Conservation (phyloP, 2,888 invertebrate species). For the Caenorhabditis imperialis region DNA sequence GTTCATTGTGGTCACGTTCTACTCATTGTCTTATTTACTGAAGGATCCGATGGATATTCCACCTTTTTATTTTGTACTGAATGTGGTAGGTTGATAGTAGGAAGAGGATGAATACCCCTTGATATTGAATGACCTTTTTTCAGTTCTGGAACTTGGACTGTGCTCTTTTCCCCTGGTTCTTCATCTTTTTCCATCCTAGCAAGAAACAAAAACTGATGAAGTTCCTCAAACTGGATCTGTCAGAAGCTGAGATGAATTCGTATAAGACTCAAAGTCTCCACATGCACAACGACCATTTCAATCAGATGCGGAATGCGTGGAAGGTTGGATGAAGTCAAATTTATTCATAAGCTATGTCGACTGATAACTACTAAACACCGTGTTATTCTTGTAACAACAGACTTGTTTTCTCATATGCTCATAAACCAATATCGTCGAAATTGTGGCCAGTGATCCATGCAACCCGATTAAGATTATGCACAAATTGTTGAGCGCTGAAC, state of each 20-base stretch:
- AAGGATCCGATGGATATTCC: conserved; percentile 13
- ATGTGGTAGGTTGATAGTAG: conserved; percentile 28
- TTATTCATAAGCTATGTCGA: too few relatives aligned
- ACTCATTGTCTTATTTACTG: conserved; percentile 5
- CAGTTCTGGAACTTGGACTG: conserved; percentile 44
- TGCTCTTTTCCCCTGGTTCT: conserved; percentile 37
- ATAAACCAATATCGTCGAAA: conserved; percentile 21
- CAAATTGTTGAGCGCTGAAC: conserved; percentile 26
- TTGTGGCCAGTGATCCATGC: conserved; percentile 24
- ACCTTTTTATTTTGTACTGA: conserved; percentile 25
- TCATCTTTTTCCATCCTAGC: conserved; percentile 33
- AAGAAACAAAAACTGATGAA: conserved; percentile 21
- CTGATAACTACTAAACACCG: conserved; percentile 6
- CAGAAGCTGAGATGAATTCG: not conserved
- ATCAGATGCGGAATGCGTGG: conserved; percentile 26
- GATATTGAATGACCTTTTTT: conserved; percentile 1
- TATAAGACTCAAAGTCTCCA: not conserved
- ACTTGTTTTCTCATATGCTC: conserved; percentile 19
- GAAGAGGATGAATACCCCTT: too few relatives aligned
- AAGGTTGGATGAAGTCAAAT: too few relatives aligned
- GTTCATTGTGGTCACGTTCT: conserved; percentile 20
- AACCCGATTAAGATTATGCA: conserved; percentile 10
- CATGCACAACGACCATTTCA: conserved; percentile 22
- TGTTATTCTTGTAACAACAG: conserved; percentile 7
- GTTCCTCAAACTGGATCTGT: conserved; percentile 22